Conservation (phyloP, 1,140 invertebrate genomes). For the Ostrea edulis region DNA sequence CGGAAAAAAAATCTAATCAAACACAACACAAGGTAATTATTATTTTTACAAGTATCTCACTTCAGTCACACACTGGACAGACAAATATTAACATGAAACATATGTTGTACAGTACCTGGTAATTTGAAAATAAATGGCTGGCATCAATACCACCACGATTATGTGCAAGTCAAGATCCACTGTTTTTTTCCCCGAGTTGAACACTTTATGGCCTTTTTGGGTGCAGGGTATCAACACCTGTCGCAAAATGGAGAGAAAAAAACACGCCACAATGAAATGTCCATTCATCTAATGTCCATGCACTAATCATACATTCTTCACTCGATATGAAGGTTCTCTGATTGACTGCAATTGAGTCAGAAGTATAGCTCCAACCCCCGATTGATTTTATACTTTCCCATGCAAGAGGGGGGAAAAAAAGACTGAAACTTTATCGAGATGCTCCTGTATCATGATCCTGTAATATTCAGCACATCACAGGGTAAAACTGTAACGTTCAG, state of each 20-base stretch:
- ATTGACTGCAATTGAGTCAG: not conserved
- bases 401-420: not conserved
- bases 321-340: not conserved
- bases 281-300: not conserved
- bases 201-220: not conserved
- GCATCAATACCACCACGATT: slow-evolving; percentile 17
- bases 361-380: not conserved
- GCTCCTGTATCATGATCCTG: not conserved
- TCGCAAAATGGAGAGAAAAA: not conserved
- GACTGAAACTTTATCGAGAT: not conserved
- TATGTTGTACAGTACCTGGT: not conserved
- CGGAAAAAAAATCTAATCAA: not conserved
- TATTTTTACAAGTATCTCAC: too few species aligned
- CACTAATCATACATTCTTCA: not conserved
- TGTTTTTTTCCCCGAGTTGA: not conserved
- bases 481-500: too few species aligned
- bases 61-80: not conserved
- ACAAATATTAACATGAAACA: not conserved
- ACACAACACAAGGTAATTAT: not conserved
- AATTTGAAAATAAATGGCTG: not conserved
- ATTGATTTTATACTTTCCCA: slow-evolving; percentile 11
- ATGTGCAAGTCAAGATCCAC: not conserved
- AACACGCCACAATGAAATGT: not conserved
- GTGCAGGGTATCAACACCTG: not conserved
- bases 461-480: too few species aligned